Percentiles rank a stretch among this genome's conserved stretches.
phyloP scores from a whole-genome alignment of 2,888 invertebrate genomes.

The Drosophila koepferae region DNA sequence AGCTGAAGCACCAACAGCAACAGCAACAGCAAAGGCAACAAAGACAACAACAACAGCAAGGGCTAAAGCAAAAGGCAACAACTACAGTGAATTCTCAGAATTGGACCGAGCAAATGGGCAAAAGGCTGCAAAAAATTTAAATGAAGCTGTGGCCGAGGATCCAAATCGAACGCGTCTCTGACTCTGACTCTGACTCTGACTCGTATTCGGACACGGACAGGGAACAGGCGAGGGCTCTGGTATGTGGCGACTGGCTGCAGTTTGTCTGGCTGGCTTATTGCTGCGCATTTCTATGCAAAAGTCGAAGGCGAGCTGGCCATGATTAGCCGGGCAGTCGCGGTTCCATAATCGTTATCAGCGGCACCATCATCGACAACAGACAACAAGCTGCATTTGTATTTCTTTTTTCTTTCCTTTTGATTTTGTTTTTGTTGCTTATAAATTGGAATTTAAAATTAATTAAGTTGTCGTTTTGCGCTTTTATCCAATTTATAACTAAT shows the following conservation, averaged over 20 bases:
- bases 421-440: slow-evolving; percentile 65
- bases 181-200: too few relatives aligned
- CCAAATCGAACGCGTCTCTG: slow-evolving; percentile 1
- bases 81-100: slow-evolving; percentile 60
- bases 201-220: background rate
- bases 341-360: slow-evolving; percentile 72
- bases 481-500: slow-evolving; percentile 85
- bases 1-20: slow-evolving; percentile 32
- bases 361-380: slow-evolving; percentile 59
- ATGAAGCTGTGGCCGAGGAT: slow-evolving; percentile 66
- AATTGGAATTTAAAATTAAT: slow-evolving; percentile 85
- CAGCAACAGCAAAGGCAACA: slow-evolving; percentile 9
- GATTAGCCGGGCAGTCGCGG: slow-evolving; percentile 44
- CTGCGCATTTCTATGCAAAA: slow-evolving; percentile 43
- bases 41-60: slow-evolving; percentile 12
- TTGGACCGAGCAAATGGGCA: slow-evolving; percentile 56
- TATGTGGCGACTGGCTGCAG: slow-evolving; percentile 48
- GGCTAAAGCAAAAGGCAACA: slow-evolving; percentile 24
- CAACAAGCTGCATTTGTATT: slow-evolving; percentile 25
- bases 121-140: slow-evolving; percentile 69
- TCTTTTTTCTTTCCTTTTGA: background rate
- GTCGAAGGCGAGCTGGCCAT: slow-evolving; percentile 20
- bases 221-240: slow-evolving; percentile 4
- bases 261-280: slow-evolving; percentile 57
- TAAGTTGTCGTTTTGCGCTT: slow-evolving; percentile 85